Conservation (phyloP, 92 coral and sea anemone genomes). For the Umimayanthus kanabou region DNA sequence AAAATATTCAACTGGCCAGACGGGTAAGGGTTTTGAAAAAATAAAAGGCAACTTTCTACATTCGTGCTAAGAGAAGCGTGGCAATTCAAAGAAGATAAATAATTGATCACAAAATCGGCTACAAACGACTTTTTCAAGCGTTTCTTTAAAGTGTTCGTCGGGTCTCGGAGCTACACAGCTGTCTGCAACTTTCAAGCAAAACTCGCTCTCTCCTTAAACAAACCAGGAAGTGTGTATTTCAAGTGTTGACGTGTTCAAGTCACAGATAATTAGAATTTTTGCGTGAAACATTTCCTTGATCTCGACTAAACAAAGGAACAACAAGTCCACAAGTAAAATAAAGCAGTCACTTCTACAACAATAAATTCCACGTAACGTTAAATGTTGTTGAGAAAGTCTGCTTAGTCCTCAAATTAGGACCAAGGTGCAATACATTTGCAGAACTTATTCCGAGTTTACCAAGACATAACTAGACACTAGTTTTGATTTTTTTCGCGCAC, state of each 20-base stretch:
- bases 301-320: conserved; percentile 39
- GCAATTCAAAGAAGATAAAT: conserved; percentile 63
- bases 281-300: neutral
- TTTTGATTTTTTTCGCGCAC: neutral
- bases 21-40: too few species aligned
- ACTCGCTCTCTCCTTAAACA: neutral
- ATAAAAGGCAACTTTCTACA: neutral
- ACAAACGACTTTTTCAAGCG: conserved; percentile 9
- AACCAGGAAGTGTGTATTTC: neutral
- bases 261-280: neutral
- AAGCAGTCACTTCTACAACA: conserved; percentile 19
- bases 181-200: neutral
- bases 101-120: conserved; percentile 44
- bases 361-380: conserved; percentile 37
- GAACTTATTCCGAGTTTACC: neutral
- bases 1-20: neutral
- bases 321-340: conserved; percentile 38
- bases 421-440: neutral
- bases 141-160: neutral
- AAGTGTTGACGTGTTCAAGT: neutral
- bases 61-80: conserved; percentile 53
- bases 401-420: neutral
- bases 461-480: too few species aligned
- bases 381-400: neutral
- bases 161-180: neutral